phyloP scores from a whole-genome alignment of 1,140 invertebrate genomes.

The Zaprionus nigranus region DNA sequence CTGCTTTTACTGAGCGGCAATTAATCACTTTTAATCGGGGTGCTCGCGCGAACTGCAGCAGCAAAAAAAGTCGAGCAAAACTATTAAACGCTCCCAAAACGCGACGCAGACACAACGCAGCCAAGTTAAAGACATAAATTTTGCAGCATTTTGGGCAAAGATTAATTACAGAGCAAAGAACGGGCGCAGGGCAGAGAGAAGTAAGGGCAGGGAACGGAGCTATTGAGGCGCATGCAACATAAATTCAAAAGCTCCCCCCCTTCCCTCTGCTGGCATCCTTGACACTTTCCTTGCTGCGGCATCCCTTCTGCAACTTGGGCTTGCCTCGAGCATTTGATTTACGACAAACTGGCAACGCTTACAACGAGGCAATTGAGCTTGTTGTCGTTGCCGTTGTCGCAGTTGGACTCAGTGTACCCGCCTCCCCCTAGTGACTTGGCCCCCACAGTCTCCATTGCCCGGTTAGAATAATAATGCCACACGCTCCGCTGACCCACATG shows the following conservation, averaged over 20 bases:
- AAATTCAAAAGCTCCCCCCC: constrained; percentile 56
- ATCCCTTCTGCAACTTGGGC: background rate
- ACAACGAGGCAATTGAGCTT: constrained; percentile 48
- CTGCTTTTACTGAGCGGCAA: constrained; percentile 52
- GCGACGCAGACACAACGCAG: constrained; percentile 26
- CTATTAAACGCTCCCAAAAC: constrained; percentile 45
- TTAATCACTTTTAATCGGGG: constrained; percentile 81
- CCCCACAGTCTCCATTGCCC: background rate
- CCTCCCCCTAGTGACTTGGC: background rate
- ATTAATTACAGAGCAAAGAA: constrained; percentile 75
- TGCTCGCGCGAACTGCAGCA: constrained; percentile 51
- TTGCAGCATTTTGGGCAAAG: constrained; percentile 81
- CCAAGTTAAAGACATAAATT: constrained; percentile 83
- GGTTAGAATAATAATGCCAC: constrained; percentile 47
- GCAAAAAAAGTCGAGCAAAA: constrained; percentile 32
- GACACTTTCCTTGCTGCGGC: background rate
- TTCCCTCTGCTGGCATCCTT: background rate
- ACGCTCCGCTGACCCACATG: constrained; percentile 45
- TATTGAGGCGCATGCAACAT: constrained; percentile 68
- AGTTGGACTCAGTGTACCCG: constrained; percentile 2
- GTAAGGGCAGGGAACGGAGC: background rate
- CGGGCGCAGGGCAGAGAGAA: background rate
- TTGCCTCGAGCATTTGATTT: constrained; percentile 39
- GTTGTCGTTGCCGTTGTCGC: constrained; percentile 30
- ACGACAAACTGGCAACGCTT: constrained; percentile 44